Evolutionary conservation across 2,888 invertebrate genomes (phyloP), one percentile per base, ranked within the genome.

Genomic region (Cryptosula pallasiana): DNA sequence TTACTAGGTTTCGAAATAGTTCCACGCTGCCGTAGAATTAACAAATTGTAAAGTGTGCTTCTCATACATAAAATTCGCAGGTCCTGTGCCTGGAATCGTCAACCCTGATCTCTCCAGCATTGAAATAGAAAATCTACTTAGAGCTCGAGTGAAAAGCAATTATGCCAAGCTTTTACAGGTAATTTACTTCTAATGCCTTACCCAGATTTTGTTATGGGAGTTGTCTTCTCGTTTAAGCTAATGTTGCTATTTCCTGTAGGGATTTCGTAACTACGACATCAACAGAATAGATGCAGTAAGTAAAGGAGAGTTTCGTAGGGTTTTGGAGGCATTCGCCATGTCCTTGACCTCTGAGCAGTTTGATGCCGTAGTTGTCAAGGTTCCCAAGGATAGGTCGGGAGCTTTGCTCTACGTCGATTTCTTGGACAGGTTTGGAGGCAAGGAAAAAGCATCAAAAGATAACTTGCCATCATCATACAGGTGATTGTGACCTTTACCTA

Each of bases 331-430:
- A 0, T 81, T 78, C 75, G 81, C 82, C 76, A 76, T 80, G 69
- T 81, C 81, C 13, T 73, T 83, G 74, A 81, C 81, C 63, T 78
- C 81, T 71, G 80, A 81, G 71, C 82, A 82, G 76, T 82, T 79
- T 77, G 79, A 81, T 71, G 76, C 79, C 55, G 74, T 83, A n/a
- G 63, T 81, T 45, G 80, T 80, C 72, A 83, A 82, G 81, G 78
- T 81, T 35, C 77, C 77, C 1, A 77, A 76, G 69, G 79, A 80
- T 55, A 76, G 78, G 0, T 79, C 81, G 76, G 80, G 80, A 1
- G 79, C 81, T 13, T 75, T 83, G 1, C 77, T 76, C 1, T 82
- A 83, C 73, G 71, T 74, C 35, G 81, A 82, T 73, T 83, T 83
- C 73, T 72, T 83, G 63, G 76, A 78, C 27, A 78, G 78, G 71